Percentiles rank a stretch among this genome's conserved stretches.
These are phyloP conservation scores for Microcebus jonahi DNA, from an alignment of 2,113 vertebrate species.

Conservation along the genomic window DNA sequence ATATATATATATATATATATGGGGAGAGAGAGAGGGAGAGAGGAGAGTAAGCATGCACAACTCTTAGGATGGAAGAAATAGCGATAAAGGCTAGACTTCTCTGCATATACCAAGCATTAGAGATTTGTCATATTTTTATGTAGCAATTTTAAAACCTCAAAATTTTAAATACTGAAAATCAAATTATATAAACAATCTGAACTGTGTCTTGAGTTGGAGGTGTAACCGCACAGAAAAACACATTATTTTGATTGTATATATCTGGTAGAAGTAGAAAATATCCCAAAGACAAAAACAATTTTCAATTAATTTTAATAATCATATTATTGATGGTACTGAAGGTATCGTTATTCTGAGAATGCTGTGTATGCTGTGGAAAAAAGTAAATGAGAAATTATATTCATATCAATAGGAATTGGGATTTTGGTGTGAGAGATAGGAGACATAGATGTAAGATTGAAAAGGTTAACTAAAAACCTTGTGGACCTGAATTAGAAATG, in stretches of 20 bases:
- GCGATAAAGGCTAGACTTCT: background rate
- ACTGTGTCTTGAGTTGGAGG: background rate
- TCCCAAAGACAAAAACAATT: background rate
- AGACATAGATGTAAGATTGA: background rate
- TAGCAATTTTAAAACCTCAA: background rate
- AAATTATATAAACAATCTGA: background rate
- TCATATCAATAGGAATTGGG: background rate
- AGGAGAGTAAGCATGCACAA: background rate
- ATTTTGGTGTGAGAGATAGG: background rate
- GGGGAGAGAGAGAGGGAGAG: no score
- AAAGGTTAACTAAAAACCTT: background rate
- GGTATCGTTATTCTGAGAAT: background rate
- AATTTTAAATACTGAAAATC: background rate
- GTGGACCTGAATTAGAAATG: background rate
- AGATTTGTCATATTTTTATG: background rate
- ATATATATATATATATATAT: no score
- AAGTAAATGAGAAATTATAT: background rate
- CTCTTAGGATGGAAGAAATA: background rate
- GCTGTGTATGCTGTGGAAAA: background rate
- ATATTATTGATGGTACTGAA: background rate
- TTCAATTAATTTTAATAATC: background rate
- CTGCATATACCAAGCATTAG: background rate
- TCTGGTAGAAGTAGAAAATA: background rate
- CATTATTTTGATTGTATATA: background rate
- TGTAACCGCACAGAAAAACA: background rate